Evolutionary conservation across 2,113 vertebrate genomes (phyloP).

Genomic region (Natator depressus): DNA sequence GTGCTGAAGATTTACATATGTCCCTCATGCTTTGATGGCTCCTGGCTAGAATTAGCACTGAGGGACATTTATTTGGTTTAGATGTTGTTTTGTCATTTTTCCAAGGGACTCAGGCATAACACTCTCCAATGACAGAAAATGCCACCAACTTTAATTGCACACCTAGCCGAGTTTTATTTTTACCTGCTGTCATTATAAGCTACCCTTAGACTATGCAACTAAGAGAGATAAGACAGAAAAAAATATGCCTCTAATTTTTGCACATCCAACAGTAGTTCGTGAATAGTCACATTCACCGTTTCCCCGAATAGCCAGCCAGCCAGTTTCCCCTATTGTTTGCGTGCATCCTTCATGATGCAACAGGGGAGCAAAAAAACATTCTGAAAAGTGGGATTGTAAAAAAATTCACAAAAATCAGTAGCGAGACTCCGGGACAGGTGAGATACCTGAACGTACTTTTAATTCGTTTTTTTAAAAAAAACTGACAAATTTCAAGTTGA

Average conservation of each 20-base stretch:
- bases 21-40: background rate
- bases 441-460: background rate
- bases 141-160: background rate
- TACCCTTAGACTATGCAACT: background rate
- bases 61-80: background rate
- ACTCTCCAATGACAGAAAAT: too few relatives aligned
- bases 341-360: background rate
- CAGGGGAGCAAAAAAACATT: too few relatives aligned
- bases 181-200: background rate
- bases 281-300: background rate
- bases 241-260: background rate
- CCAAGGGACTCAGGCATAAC: too few relatives aligned
- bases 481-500: background rate
- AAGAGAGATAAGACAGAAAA: background rate
- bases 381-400: too few relatives aligned
- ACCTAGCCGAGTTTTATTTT: background rate
- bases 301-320: background rate
- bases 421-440: background rate
- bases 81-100: too few relatives aligned
- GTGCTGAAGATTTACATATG: background rate
- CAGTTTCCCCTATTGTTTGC: background rate
- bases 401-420: background rate
- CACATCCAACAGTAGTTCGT: background rate
- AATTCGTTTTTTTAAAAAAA: background rate
- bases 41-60: background rate